Conservation (phyloP, 2,888 invertebrate genomes). For the Lithophane semibrunnea region DNA sequence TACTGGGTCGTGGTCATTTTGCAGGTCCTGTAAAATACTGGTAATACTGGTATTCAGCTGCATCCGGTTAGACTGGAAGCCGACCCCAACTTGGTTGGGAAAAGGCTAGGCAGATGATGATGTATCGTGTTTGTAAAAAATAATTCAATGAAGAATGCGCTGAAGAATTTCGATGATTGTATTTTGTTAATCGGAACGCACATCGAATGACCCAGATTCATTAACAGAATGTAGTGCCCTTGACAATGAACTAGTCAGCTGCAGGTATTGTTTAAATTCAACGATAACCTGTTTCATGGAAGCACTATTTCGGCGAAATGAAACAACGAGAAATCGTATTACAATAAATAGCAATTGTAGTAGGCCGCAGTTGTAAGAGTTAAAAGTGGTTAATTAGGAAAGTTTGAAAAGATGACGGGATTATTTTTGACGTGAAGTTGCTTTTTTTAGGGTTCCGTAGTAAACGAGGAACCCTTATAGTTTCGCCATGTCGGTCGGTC, state of each 20-base stretch:
- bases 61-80: too few species aligned
- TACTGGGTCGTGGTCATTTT: too few species aligned
- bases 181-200: background rate
- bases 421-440: background rate
- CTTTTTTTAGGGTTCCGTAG: background rate
- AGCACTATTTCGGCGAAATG: background rate
- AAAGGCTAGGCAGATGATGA: too few species aligned
- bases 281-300: background rate
- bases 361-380: background rate
- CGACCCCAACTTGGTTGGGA: too few species aligned
- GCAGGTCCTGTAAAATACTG: too few species aligned
- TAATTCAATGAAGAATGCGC: background rate
- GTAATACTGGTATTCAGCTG: too few species aligned
- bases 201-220: constrained; percentile 21
- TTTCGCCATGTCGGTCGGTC: too few species aligned
- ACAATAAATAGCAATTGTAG: background rate
- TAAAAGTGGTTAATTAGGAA: background rate
- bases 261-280: background rate
- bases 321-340: background rate
- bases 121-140: background rate
- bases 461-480: too few species aligned
- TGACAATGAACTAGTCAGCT: constrained; percentile 17
- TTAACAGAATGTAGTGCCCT: constrained; percentile 5
- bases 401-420: background rate
- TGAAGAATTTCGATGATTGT: background rate